Evolutionary conservation across 2,888 invertebrate species (phyloP).

Genomic region (Caenorhabditis macrosperma): DNA sequence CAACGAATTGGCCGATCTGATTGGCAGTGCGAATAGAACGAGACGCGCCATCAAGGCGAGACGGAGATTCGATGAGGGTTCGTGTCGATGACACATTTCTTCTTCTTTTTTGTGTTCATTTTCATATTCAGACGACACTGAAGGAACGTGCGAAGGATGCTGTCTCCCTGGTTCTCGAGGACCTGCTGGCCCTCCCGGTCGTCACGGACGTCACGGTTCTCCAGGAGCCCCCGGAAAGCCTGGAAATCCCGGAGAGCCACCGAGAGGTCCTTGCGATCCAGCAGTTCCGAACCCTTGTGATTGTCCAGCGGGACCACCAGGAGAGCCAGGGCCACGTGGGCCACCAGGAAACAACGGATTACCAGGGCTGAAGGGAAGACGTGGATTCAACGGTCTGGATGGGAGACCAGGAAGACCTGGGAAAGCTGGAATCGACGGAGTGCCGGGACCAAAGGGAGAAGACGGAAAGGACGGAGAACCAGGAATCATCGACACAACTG

Average conservation of each 20-base stretch:
- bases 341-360: conserved; percentile 62
- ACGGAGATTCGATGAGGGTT: conserved; percentile 52
- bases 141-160: conserved; percentile 66
- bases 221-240: conserved; percentile 59
- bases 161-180: conserved; percentile 74
- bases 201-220: conserved; percentile 48
- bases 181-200: conserved; percentile 55
- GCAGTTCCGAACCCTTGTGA: conserved; percentile 40
- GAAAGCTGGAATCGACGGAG: conserved; percentile 55
- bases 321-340: conserved; percentile 61
- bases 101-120: not conserved
- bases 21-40: conserved; percentile 19
- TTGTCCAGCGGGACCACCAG: conserved; percentile 65
- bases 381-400: conserved; percentile 59
- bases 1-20: conserved; percentile 29
- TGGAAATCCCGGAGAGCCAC: conserved; percentile 53
- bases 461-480: conserved; percentile 56
- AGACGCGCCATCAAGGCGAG: conserved; percentile 47
- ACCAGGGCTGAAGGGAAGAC: conserved; percentile 57
- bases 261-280: conserved; percentile 50
- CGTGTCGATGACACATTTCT: not conserved
- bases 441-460: conserved; percentile 47
- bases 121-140: conserved; percentile 15
- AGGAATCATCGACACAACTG: conserved; percentile 33
- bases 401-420: conserved; percentile 67